A percentile compares a stretch with the other conserved stretches of the same genome.
Evolutionary conservation across 2,888 invertebrate genomes (phyloP).

Genomic region (Oscheius sp.): DNA sequence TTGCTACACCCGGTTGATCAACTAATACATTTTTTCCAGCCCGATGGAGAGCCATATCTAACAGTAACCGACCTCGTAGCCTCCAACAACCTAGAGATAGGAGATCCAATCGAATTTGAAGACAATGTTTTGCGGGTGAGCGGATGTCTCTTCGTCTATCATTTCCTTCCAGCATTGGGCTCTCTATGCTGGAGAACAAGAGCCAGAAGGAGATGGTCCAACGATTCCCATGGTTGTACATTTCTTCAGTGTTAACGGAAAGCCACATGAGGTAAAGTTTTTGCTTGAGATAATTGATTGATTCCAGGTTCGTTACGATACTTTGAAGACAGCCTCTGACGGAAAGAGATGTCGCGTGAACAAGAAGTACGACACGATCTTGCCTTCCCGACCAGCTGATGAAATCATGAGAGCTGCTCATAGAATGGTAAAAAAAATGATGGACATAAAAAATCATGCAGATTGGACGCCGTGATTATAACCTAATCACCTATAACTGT

Average conservation of each 20-base stretch:
- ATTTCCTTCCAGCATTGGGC: background rate
- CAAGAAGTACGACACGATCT: background rate
- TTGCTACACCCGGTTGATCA: too few species aligned
- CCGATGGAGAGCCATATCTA: background rate
- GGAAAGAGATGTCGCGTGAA: background rate
- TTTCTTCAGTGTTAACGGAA: conserved; percentile 2
- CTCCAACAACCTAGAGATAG: background rate
- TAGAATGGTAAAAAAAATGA: background rate
- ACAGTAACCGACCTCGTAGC: background rate
- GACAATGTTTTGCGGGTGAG: background rate
- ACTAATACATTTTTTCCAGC: too few species aligned
- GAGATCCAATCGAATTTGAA: background rate
- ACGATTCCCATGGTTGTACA: background rate
- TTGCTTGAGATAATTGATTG: background rate
- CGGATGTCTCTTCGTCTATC: background rate
- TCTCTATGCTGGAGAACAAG: background rate
- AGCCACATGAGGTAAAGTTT: background rate
- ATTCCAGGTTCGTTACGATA: background rate
- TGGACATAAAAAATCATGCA: too few species aligned
- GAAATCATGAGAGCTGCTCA: background rate
- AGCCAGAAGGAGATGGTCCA: background rate
- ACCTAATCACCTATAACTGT: background rate
- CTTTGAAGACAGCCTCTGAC: background rate
- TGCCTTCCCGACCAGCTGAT: background rate
- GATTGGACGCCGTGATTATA: background rate